phyloP scores from a whole-genome alignment of 2,888 invertebrate species.

The Rotaria sp. region DNA sequence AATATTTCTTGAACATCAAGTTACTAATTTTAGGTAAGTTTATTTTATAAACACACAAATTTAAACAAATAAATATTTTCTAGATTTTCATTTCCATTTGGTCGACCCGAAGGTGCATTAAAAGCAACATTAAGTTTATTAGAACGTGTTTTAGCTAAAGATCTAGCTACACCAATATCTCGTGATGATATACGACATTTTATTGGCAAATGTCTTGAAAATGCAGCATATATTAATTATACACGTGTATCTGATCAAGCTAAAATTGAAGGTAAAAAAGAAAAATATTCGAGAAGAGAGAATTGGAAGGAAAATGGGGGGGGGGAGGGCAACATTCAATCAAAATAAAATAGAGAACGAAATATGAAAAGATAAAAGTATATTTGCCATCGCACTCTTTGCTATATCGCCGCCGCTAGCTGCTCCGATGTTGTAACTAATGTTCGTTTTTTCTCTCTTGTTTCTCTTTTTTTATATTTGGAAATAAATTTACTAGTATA shows the following conservation, averaged over 20 bases:
- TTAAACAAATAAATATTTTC: constrained; percentile 42
- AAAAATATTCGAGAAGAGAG: not conserved
- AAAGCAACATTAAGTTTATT: constrained; percentile 89
- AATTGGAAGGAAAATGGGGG: too few relatives aligned
- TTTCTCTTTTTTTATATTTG: not conserved
- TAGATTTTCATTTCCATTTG: constrained; percentile 94
- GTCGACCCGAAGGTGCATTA: constrained; percentile 91
- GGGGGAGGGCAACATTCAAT: too few relatives aligned
- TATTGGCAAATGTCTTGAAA: constrained; percentile 92
- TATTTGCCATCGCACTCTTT: too few relatives aligned
- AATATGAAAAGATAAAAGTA: too few relatives aligned
- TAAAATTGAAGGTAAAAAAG: constrained; percentile 79
- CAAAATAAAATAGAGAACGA: too few relatives aligned
- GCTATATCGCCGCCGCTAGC: not conserved
- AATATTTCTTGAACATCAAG: constrained; percentile 86
- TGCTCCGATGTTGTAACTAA: not conserved
- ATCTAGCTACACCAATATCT: constrained; percentile 90
- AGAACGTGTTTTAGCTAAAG: constrained; percentile 91
- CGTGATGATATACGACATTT: constrained; percentile 86
- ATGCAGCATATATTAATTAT: constrained; percentile 93
- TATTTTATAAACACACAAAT: not conserved
- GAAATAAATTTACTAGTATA: not conserved
- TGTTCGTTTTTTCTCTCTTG: not conserved
- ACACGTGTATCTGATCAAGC: constrained; percentile 88
- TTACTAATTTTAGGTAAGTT: constrained; percentile 84